Evolutionary conservation across 2,888 invertebrate species (phyloP).

Genomic region (Orchesellides sinensis): DNA sequence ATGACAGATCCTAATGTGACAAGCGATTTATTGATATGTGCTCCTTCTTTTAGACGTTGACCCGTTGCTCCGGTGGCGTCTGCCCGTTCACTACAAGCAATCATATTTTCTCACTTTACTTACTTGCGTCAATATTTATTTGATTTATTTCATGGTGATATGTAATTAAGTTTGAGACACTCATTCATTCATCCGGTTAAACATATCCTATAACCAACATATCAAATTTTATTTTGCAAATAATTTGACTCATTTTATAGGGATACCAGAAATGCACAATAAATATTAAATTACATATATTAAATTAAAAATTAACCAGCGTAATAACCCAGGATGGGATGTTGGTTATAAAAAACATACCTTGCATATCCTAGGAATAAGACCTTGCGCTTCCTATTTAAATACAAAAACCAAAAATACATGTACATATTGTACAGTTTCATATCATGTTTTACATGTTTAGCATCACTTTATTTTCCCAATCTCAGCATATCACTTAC

Average conservation of each 20-base stretch:
- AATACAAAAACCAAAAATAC: no score
- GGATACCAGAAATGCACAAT: no score
- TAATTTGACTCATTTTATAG: neutral
- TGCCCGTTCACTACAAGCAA: slow-evolving; percentile 92
- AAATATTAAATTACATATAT: neutral
- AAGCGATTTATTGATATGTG: slow-evolving; percentile 93
- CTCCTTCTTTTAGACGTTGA: slow-evolving; percentile 90
- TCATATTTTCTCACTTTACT: no score
- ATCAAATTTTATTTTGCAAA: slow-evolving; percentile 15
- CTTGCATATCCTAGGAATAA: slow-evolving; percentile 91
- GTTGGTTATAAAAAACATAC: slow-evolving; percentile 52
- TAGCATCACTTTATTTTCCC: no score
- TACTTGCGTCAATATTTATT: slow-evolving; percentile 78
- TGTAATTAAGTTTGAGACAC: no score
- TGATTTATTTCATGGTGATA: no score
- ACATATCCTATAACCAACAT: slow-evolving; percentile 80
- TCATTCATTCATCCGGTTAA: slow-evolving; percentile 89
- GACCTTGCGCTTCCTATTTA: slow-evolving; percentile 85
- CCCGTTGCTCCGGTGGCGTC: slow-evolving; percentile 95
- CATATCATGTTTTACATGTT: neutral
- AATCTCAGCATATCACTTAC: slow-evolving; percentile 78
- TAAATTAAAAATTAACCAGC: neutral
- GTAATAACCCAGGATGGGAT: no score
- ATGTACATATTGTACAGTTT: neutral
- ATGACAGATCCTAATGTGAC: slow-evolving; percentile 93